Evolutionary conservation across 2,888 invertebrate species (phyloP).

Genomic region (Petrolisthes cinctipes): DNA sequence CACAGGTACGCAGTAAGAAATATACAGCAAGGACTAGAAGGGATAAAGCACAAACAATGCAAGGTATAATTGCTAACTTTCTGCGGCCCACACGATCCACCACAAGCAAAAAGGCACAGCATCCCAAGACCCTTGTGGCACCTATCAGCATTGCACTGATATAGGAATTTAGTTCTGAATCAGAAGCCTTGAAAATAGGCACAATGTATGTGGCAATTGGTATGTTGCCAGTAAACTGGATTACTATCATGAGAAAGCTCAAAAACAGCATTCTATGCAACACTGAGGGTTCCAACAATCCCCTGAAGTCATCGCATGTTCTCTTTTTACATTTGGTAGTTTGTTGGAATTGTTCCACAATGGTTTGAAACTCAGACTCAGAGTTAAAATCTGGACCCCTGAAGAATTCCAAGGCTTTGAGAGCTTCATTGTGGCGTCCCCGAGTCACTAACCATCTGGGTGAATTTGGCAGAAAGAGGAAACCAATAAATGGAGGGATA

Average conservation of each 20-base stretch:
- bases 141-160: constrained; percentile 52
- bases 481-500: constrained; percentile 47
- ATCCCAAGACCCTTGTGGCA: constrained; percentile 42
- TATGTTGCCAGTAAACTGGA: constrained; percentile 56
- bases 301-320: constrained; percentile 40
- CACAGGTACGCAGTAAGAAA: constrained; percentile 40
- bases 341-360: constrained; percentile 42
- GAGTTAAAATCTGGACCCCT: constrained; percentile 48
- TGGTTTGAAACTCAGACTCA: constrained; percentile 39
- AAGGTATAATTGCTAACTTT: constrained; percentile 31
- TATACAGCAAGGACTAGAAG: constrained; percentile 49
- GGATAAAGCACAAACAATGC: constrained; percentile 18
- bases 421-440: constrained; percentile 53
- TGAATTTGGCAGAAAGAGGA: constrained; percentile 57
- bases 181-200: constrained; percentile 52
- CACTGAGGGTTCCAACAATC: constrained; percentile 40
- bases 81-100: constrained; percentile 53
- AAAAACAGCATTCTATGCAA: constrained; percentile 39
- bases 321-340: constrained; percentile 13
- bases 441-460: constrained; percentile 59
- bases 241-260: constrained; percentile 35
- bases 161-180: constrained; percentile 40
- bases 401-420: constrained; percentile 54
- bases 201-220: constrained; percentile 53
- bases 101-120: constrained; percentile 30